Evolutionary conservation across 1,140 invertebrate species (phyloP).

Genomic region (Acyrthosiphon pisum): DNA sequence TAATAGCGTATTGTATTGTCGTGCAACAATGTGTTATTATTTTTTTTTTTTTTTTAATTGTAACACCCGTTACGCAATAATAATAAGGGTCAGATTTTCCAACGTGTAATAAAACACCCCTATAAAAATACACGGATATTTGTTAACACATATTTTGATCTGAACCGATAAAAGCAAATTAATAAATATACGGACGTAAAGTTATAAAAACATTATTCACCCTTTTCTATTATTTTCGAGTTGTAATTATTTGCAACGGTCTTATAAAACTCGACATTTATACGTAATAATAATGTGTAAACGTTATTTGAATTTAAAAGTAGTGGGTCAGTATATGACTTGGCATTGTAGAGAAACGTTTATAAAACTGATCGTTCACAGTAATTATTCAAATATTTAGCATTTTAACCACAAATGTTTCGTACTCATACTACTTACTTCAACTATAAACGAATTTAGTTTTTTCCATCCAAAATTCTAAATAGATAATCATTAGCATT

Average conservation of each 20-base stretch:
- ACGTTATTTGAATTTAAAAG: not conserved
- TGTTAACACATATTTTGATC: not conserved
- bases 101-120: not conserved
- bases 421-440: too few relatives aligned
- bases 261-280: not conserved
- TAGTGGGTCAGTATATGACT: not conserved
- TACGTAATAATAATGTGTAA: too few relatives aligned
- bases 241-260: not conserved
- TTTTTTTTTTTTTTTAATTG: not conserved
- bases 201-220: not conserved
- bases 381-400: too few relatives aligned
- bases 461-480: too few relatives aligned
- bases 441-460: too few relatives aligned
- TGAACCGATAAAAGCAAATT: not conserved
- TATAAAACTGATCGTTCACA: too few relatives aligned
- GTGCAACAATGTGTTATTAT: not conserved
- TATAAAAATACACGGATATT: not conserved
- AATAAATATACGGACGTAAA: not conserved
- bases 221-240: not conserved
- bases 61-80: not conserved
- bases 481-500: too few relatives aligned
- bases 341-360: too few relatives aligned
- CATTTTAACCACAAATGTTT: too few relatives aligned
- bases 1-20: not conserved
- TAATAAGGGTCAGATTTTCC: not conserved